These are phyloP conservation scores for Lepidurus packardi DNA, from an alignment of 1,140 invertebrate species.

Conservation along the genomic window DNA sequence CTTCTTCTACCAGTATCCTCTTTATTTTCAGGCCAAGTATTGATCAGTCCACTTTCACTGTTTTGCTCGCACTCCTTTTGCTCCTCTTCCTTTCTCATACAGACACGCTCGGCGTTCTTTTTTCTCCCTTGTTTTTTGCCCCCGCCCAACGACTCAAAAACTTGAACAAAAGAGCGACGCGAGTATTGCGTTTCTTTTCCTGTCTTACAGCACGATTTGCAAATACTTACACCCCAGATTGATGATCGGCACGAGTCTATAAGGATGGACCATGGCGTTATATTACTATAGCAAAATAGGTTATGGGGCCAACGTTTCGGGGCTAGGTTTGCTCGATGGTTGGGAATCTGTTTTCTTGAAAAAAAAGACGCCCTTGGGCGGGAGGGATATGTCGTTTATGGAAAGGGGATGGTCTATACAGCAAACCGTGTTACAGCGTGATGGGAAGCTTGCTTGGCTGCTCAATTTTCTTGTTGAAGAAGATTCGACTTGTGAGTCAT, in stretches of 20 bases:
- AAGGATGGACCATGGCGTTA: no score
- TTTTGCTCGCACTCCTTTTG: neutral
- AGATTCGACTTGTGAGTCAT: constrained; percentile 18
- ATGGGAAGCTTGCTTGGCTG: constrained; percentile 17
- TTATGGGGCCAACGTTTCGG: no score
- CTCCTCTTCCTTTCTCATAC: neutral
- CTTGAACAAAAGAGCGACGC: neutral
- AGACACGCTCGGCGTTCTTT: neutral
- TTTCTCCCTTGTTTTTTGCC: neutral
- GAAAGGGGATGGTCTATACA: neutral
- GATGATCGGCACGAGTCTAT: no score
- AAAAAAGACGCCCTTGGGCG: neutral
- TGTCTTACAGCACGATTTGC: no score
- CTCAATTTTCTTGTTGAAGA: constrained; percentile 16
- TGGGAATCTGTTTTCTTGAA: neutral
- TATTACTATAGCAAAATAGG: no score
- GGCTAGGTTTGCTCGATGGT: no score
- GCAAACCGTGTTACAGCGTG: constrained; percentile 17
- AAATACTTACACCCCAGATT: no score
- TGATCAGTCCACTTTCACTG: constrained; percentile 19
- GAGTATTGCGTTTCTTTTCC: no score
- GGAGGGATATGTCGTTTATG: neutral
- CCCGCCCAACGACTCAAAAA: neutral
- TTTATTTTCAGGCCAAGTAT: neutral
- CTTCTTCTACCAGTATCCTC: neutral